Conservation (phyloP, 2,797 vertebrate species). For the Danio jaintianensis region DNA sequence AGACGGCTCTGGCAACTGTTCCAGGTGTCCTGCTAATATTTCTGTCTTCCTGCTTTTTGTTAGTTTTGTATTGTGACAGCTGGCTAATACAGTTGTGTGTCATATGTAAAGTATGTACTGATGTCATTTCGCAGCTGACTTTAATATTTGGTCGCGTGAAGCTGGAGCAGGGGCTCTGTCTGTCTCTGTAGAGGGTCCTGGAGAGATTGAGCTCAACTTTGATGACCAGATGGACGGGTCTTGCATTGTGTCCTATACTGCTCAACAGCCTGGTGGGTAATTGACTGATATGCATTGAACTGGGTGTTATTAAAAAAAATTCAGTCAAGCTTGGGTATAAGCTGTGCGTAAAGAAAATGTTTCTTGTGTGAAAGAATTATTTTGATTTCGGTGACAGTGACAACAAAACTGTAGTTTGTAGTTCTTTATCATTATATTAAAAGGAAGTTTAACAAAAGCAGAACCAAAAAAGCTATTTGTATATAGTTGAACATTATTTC, state of each 20-base stretch:
- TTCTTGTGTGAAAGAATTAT: too few species aligned
- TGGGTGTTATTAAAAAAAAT: not conserved
- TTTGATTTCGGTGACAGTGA: too few species aligned
- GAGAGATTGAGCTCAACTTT: constrained; percentile 81
- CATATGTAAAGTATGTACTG: not conserved
- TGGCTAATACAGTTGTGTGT: not conserved
- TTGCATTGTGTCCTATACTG: constrained; percentile 79
- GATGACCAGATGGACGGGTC: constrained; percentile 83
- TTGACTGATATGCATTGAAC: not conserved
- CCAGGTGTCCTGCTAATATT: constrained; percentile 70
- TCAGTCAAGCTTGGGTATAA: too few species aligned
- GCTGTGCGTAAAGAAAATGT: too few species aligned
- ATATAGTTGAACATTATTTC: too few species aligned
- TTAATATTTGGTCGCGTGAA: constrained; percentile 84
- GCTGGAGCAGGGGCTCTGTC: constrained; percentile 80
- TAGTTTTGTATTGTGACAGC: not conserved
- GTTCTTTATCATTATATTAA: too few species aligned
- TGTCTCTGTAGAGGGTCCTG: constrained; percentile 82
- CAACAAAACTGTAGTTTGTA: too few species aligned
- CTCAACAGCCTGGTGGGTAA: constrained; percentile 77
- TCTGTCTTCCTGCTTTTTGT: not conserved
- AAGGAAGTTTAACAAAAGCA: too few species aligned
- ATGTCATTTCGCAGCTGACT: constrained; percentile 71
- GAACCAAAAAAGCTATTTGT: too few species aligned
- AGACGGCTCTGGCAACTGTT: constrained; percentile 76